Conservation (phyloP, 2,113 vertebrate species). For the Telmatochromis sp. region DNA sequence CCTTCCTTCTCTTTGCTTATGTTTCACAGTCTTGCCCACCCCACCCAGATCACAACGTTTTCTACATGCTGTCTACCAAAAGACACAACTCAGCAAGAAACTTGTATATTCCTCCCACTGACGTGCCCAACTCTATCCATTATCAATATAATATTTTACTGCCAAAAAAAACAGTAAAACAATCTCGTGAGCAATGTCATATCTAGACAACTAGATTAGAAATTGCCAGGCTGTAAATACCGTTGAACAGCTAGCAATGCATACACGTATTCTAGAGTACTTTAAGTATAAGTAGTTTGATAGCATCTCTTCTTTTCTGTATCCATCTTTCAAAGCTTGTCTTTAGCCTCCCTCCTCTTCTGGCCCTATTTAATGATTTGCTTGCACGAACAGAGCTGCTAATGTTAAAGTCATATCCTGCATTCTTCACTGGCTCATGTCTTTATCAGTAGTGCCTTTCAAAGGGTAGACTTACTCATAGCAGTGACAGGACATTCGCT, state of each 20-base stretch:
- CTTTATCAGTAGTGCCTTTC: neutral
- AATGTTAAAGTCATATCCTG: neutral
- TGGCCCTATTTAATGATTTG: neutral
- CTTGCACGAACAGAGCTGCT: neutral
- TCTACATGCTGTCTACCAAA: neutral
- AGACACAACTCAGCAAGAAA: neutral
- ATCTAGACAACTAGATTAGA: neutral
- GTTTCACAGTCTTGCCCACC: neutral
- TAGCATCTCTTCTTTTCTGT: neutral
- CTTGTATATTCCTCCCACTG: neutral
- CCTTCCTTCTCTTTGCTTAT: neutral
- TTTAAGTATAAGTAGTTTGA: neutral
- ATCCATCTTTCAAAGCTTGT: neutral
- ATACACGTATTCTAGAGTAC: neutral
- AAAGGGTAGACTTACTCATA: neutral
- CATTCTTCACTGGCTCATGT: neutral
- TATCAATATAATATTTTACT: neutral
- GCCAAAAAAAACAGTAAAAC: neutral
- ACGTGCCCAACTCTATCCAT: neutral
- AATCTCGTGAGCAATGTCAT: neutral
- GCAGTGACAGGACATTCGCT: neutral
- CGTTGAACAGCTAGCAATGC: neutral
- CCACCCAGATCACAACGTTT: neutral
- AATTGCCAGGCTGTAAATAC: neutral
- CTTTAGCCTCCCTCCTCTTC: neutral